Percentiles rank a stretch among this genome's conserved stretches.
phyloP scores from a whole-genome alignment of 2,113 vertebrate genomes.

The Holacanthus passer region DNA sequence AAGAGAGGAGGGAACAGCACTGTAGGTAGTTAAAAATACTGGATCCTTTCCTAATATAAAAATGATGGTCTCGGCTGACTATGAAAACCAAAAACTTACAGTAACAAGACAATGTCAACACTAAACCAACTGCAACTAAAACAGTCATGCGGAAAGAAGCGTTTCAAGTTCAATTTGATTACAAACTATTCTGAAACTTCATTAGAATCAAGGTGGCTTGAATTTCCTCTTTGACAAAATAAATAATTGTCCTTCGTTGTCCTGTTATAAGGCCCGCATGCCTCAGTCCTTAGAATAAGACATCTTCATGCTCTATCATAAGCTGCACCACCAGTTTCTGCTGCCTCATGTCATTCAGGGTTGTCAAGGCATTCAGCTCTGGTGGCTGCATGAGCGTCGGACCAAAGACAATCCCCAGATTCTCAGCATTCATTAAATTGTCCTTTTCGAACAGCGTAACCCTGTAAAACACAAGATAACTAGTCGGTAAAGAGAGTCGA shows the following conservation, averaged over 20 bases:
- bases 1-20: constrained; percentile 50
- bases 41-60: constrained; percentile 49
- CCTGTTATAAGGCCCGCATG: constrained; percentile 6
- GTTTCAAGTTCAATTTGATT: constrained; percentile 82
- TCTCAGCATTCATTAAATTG: constrained; percentile 97
- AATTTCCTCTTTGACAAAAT: constrained; percentile 73
- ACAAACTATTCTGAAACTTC: constrained; percentile 62
- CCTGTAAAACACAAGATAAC: constrained; percentile 78
- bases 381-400: constrained; percentile 98
- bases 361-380: constrained; percentile 93
- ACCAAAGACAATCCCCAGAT: constrained; percentile 97
- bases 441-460: constrained; percentile 96
- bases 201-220: constrained; percentile 67
- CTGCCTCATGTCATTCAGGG: constrained; percentile 97
- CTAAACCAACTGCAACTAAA: constrained; percentile 77
- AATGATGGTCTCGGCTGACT: constrained; percentile 50
- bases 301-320: constrained; percentile 97
- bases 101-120: constrained; percentile 70
- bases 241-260: constrained; percentile 72
- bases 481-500: neutral
- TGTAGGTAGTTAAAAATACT: constrained; percentile 48
- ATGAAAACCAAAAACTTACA: constrained; percentile 56
- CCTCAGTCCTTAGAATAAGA: constrained; percentile 89
- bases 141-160: constrained; percentile 85
- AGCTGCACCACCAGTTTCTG: constrained; percentile 97